phyloP scores from a whole-genome alignment of 2,888 invertebrate species.

The Seira ritae region DNA sequence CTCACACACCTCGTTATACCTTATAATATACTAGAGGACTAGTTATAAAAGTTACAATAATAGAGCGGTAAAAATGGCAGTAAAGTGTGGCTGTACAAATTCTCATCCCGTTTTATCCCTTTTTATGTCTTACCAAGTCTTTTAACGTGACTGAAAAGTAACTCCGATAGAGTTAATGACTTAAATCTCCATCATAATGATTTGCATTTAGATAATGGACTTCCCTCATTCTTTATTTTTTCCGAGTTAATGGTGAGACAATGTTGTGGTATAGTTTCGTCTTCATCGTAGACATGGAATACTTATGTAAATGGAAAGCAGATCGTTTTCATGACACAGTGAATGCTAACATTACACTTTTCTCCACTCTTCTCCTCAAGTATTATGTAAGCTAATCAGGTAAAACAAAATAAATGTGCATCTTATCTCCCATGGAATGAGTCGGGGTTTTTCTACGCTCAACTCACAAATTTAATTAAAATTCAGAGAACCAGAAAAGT shows the following conservation, averaged over 20 bases:
- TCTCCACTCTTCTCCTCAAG: no score
- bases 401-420: no score
- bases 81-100: slow-evolving; percentile 64
- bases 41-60: slow-evolving; percentile 57
- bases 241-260: neutral
- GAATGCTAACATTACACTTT: no score
- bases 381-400: no score
- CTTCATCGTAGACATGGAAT: no score
- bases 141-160: slow-evolving; percentile 19
- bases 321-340: no score
- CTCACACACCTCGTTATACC: slow-evolving; percentile 12
- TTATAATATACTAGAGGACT: slow-evolving; percentile 31
- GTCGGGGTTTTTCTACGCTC: no score
- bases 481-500: no score
- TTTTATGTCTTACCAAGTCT: slow-evolving; percentile 58
- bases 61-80: slow-evolving; percentile 43
- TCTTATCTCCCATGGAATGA: no score
- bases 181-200: slow-evolving; percentile 64
- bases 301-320: no score
- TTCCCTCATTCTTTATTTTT: slow-evolving; percentile 18
- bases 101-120: slow-evolving; percentile 66
- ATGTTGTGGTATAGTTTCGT: neutral
- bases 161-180: slow-evolving; percentile 60
- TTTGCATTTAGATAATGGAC: slow-evolving; percentile 67
- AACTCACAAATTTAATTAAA: no score